Percentiles rank a stretch among this genome's conserved stretches.
Conservation (phyloP, 2,113 vertebrate genomes). For the Emberiza fucata region DNA sequence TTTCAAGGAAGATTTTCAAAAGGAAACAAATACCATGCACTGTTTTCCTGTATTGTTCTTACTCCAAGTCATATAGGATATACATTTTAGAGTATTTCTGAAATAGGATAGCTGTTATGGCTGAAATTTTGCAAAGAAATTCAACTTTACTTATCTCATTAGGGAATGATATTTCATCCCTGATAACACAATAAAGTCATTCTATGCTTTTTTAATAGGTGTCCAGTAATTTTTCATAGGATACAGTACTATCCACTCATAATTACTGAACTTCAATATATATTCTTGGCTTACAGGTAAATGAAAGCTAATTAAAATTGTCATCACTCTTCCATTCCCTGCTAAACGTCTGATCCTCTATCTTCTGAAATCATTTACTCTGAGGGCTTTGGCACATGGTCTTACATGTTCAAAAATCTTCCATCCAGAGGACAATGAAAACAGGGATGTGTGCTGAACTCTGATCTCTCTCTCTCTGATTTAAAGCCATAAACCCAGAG, state of each 20-base stretch:
- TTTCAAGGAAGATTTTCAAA: not conserved
- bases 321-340: not conserved
- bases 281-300: not conserved
- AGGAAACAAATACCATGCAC: fast-evolving
- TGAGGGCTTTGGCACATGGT: not conserved
- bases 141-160: not conserved
- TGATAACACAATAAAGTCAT: not conserved
- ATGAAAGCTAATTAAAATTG: not conserved
- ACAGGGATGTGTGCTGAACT: not conserved
- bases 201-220: not conserved
- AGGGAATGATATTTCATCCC: not conserved
- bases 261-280: not conserved
- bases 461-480: not conserved
- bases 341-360: not conserved
- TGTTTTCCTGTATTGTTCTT: not conserved
- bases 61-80: not conserved
- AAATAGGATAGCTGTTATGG: not conserved
- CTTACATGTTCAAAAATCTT: not conserved
- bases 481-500: not conserved
- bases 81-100: not conserved
- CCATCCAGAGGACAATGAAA: not conserved
- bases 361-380: not conserved
- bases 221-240: not conserved
- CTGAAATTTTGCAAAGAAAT: not conserved
- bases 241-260: not conserved